These are phyloP conservation scores for Rhodeus uyekii DNA, from an alignment of 2,797 vertebrate genomes.

Conservation along the genomic window DNA sequence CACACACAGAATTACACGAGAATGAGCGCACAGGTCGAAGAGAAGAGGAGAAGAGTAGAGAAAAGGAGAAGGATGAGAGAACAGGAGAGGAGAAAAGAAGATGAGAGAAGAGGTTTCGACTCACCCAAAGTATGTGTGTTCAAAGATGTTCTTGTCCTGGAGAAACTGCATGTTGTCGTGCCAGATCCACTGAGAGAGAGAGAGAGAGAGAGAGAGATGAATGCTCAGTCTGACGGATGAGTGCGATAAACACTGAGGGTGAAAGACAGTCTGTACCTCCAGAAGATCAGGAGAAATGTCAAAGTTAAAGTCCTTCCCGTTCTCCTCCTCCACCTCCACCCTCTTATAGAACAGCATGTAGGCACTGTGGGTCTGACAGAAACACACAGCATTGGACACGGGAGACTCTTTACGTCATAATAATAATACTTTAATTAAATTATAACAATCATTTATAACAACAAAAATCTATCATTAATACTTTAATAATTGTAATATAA, in stretches of 20 bases:
- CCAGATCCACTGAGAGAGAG: conserved; percentile 94
- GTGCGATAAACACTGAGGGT: no score
- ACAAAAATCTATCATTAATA: background rate
- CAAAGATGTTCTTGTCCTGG: conserved; percentile 99
- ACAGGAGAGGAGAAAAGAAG: no score
- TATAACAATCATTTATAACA: background rate
- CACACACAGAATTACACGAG: no score
- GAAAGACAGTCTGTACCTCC: conserved; percentile 67
- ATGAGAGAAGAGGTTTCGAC: conserved; percentile 50
- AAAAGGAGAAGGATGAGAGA: no score
- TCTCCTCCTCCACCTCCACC: conserved; percentile 96
- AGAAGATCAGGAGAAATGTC: conserved; percentile 92
- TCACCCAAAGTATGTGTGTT: conserved; percentile 99
- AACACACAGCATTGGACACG: no score
- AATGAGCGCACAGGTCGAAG: background rate
- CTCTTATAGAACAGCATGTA: conserved; percentile 99
- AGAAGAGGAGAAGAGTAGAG: no score
- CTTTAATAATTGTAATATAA: background rate
- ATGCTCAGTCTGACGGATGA: background rate
- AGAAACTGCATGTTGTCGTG: conserved; percentile 99
- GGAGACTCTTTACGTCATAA: no score
- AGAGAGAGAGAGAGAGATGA: background rate
- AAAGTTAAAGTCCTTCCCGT: conserved; percentile 92
- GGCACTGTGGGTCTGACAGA: conserved; percentile 92
- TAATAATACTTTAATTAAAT: background rate